Conservation (phyloP, 2,888 invertebrate genomes). For the Caenorhabditis angaria region DNA sequence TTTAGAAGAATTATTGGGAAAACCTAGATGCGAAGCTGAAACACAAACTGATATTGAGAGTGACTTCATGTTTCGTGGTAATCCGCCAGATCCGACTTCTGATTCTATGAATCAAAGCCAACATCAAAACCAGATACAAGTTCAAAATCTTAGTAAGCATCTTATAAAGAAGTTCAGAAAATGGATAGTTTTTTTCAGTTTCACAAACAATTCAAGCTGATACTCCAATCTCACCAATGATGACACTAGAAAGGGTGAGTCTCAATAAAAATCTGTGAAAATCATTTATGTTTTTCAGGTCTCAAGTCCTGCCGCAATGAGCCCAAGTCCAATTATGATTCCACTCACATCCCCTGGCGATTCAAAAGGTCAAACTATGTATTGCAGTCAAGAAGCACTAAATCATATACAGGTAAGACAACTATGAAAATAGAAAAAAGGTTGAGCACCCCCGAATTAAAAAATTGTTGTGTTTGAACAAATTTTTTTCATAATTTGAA, state of each 20-base stretch:
- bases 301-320: slow-evolving; percentile 14
- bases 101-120: too few relatives aligned
- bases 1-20: slow-evolving; percentile 41
- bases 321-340: slow-evolving; percentile 36
- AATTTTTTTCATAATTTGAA: too few relatives aligned
- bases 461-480: background rate
- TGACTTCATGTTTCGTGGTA: slow-evolving; percentile 25
- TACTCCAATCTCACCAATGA: slow-evolving; percentile 41
- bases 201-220: slow-evolving; percentile 41
- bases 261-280: too few relatives aligned
- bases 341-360: slow-evolving; percentile 25
- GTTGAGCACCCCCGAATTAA: background rate
- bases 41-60: slow-evolving; percentile 33
- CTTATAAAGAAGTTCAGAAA: background rate
- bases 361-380: slow-evolving; percentile 42
- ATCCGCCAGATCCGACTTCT: slow-evolving; percentile 41
- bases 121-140: too few relatives aligned
- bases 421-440: too few relatives aligned
- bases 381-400: slow-evolving; percentile 52
- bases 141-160: slow-evolving; percentile 11
- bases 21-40: slow-evolving; percentile 20
- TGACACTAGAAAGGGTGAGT: slow-evolving; percentile 7
- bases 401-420: slow-evolving; percentile 53
- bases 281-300: slow-evolving; percentile 12
- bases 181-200: slow-evolving; percentile 16